These are phyloP conservation scores for Laticauda laticaudata DNA, from an alignment of 2,113 vertebrate genomes.

Conservation along the genomic window DNA sequence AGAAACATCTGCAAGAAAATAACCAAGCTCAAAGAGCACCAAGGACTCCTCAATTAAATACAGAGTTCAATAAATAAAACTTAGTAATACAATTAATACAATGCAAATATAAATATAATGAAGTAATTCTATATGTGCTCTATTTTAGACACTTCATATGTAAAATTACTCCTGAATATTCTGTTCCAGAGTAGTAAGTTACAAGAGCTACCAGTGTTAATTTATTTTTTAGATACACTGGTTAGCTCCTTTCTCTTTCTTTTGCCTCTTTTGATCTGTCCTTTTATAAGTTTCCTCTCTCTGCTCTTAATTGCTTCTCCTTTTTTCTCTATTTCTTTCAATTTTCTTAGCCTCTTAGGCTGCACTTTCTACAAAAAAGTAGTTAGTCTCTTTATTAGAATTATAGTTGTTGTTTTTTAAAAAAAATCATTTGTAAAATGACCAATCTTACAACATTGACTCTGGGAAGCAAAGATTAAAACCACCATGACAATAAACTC, in stretches of 20 bases:
- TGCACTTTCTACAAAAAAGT: neutral
- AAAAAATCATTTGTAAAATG: neutral
- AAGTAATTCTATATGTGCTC: neutral
- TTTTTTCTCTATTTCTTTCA: neutral
- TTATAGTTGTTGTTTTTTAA: neutral
- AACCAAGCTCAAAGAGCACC: neutral
- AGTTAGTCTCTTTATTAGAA: neutral
- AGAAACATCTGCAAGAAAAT: neutral
- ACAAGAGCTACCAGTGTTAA: neutral
- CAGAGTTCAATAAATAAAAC: neutral
- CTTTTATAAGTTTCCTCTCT: neutral
- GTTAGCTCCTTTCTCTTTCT: neutral
- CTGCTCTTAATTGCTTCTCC: neutral
- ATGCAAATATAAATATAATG: neutral
- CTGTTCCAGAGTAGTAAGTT: neutral
- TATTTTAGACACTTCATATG: neutral
- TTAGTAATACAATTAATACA: neutral
- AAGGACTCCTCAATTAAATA: neutral
- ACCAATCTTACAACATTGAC: neutral
- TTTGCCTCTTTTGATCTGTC: neutral
- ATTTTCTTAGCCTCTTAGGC: neutral
- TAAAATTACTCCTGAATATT: neutral
- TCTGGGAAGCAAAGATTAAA: neutral
- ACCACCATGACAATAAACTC: neutral
- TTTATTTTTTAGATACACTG: neutral